Evolutionary conservation across 2,113 vertebrate species (phyloP).

Genomic region (Notothenia rossii): DNA sequence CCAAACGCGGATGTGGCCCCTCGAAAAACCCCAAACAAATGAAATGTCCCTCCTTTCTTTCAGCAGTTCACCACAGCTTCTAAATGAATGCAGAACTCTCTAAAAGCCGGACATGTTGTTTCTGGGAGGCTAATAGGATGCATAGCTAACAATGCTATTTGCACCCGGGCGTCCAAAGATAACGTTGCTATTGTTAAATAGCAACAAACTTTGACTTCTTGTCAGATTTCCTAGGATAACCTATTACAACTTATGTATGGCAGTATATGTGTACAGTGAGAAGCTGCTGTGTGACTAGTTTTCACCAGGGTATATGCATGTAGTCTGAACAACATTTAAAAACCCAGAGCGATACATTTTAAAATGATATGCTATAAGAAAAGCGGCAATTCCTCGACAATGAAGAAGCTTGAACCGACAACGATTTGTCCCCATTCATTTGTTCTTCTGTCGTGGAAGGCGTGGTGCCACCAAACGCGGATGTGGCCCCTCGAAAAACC

Average conservation of each 20-base stretch:
- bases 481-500: slow-evolving; percentile 24
- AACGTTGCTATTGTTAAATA: no score
- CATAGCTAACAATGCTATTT: slow-evolving; percentile 35
- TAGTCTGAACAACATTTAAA: neutral
- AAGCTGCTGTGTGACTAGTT: no score
- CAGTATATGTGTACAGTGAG: no score
- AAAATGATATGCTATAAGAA: neutral
- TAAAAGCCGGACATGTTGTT: slow-evolving; percentile 41
- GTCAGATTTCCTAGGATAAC: no score
- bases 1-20: slow-evolving; percentile 49
- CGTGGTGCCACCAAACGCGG: slow-evolving; percentile 42
- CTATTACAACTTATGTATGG: no score
- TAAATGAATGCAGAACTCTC: slow-evolving; percentile 24
- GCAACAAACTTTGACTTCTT: no score
- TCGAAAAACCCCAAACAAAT: neutral
- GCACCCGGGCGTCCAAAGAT: no score
- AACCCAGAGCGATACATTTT: neutral
- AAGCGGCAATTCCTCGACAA: neutral
- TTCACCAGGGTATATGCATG: no score
- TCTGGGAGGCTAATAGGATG: slow-evolving; percentile 59
- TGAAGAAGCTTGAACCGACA: neutral
- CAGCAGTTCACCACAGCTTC: slow-evolving; percentile 30
- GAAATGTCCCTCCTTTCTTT: neutral
- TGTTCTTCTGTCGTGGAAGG: slow-evolving; percentile 8
- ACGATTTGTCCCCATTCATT: neutral